These are phyloP conservation scores for Pangasius sanitwongsei DNA, from an alignment of 2,797 vertebrate genomes.

Conservation along the genomic window DNA sequence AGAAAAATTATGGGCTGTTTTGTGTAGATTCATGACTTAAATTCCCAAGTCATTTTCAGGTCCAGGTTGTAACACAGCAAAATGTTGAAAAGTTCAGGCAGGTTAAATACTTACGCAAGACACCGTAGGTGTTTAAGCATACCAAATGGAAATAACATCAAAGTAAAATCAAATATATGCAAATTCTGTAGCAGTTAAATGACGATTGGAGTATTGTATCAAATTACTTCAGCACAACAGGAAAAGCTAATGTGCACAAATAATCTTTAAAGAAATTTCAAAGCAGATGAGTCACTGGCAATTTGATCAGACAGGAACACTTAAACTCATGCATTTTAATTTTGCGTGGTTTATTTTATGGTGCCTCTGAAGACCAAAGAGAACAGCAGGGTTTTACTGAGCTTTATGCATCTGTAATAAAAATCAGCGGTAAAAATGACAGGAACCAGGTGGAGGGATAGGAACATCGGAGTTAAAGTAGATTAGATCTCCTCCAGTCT, in stretches of 20 bases:
- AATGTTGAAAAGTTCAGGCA: not conserved
- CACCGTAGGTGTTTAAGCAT: not conserved
- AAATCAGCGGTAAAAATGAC: slow-evolving; percentile 5
- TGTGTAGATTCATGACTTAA: not conserved
- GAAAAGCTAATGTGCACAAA: not conserved
- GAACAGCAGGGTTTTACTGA: slow-evolving; percentile 14
- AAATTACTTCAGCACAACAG: not conserved
- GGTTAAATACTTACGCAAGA: not conserved
- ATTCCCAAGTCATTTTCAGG: not conserved
- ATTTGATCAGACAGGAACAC: not conserved
- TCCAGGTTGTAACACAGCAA: not conserved
- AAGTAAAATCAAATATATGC: not conserved
- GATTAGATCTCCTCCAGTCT: not conserved
- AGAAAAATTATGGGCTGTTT: not conserved
- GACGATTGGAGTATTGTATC: not conserved
- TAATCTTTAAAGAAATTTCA: not conserved
- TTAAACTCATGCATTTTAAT: not conserved
- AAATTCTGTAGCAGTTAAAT: not conserved
- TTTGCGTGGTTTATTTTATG: not conserved
- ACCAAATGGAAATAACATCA: not conserved
- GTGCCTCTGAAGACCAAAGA: not conserved
- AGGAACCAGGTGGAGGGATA: not conserved
- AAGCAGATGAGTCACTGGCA: not conserved
- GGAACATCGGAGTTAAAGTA: not conserved
- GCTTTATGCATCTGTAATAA: slow-evolving; percentile 6